These are phyloP conservation scores for Orthosia incerta DNA, from an alignment of 2,888 invertebrate genomes.

Conservation along the genomic window DNA sequence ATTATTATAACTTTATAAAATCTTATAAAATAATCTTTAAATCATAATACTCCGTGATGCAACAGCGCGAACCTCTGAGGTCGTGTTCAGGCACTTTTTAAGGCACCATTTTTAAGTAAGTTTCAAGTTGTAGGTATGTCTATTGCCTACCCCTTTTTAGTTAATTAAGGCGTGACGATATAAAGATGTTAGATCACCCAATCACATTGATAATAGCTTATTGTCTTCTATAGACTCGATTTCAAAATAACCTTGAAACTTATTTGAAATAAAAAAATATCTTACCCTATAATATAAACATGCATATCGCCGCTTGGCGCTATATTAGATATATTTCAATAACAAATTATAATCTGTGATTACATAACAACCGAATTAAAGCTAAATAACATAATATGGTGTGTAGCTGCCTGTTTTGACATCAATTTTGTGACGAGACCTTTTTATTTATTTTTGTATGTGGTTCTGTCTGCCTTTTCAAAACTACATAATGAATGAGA, in stretches of 20 bases:
- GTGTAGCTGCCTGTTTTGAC: conserved; percentile 59
- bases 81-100: conserved; percentile 68
- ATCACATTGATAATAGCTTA: neutral
- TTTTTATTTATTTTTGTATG: neutral
- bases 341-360: conserved; percentile 67
- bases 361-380: conserved; percentile 65
- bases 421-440: conserved; percentile 38
- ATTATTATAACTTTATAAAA: conserved; percentile 56
- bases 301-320: conserved; percentile 37
- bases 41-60: conserved; percentile 80
- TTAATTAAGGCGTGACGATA: neutral
- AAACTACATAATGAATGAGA: too few species aligned
- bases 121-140: conserved; percentile 27
- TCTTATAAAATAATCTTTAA: conserved; percentile 65
- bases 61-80: conserved; percentile 71
- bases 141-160: neutral
- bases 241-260: conserved; percentile 31
- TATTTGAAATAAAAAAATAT: conserved; percentile 38
- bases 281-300: conserved; percentile 48
- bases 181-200: neutral
- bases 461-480: too few species aligned
- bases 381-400: conserved; percentile 61
- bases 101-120: conserved; percentile 64
- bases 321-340: conserved; percentile 35
- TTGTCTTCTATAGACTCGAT: neutral